Percentiles rank a stretch among this genome's conserved stretches.
phyloP scores from a whole-genome alignment of 53 echinoderm and acorn worm genomes.

The Apostichopus leukothele region DNA sequence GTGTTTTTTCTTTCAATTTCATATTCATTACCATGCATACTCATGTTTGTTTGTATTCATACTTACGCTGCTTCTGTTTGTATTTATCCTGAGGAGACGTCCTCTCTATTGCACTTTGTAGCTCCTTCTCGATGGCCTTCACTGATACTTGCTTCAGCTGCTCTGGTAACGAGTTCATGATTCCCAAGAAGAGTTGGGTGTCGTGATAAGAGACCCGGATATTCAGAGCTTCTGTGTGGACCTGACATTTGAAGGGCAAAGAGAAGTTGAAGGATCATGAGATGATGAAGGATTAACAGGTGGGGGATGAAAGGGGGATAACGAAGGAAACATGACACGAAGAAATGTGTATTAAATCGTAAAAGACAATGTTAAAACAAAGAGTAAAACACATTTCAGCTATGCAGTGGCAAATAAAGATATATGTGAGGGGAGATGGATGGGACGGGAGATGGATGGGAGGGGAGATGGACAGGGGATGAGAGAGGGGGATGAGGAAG shows the following conservation, averaged over 20 bases:
- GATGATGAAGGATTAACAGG: too few relatives aligned
- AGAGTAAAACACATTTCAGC: too few relatives aligned
- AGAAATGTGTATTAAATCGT: too few relatives aligned
- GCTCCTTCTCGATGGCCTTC: slow-evolving; percentile 55
- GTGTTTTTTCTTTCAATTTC: neutral
- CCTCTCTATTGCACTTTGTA: slow-evolving; percentile 39
- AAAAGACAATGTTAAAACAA: too few relatives aligned
- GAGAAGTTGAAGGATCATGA: neutral
- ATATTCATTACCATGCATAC: neutral
- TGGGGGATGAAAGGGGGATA: too few relatives aligned
- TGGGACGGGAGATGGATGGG: too few relatives aligned
- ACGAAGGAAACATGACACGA: too few relatives aligned
- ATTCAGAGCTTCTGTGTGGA: slow-evolving; percentile 84
- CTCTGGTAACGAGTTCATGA: slow-evolving; percentile 89
- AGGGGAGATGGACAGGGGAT: too few relatives aligned
- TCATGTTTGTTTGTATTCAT: neutral
- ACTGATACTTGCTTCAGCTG: slow-evolving; percentile 68
- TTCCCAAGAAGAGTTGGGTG: slow-evolving; percentile 84
- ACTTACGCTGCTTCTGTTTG: slow-evolving; percentile 32
- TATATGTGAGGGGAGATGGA: too few relatives aligned
- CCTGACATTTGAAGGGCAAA: slow-evolving; percentile 36
- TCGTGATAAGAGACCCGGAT: slow-evolving; percentile 95
- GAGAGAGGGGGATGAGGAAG: too few relatives aligned
- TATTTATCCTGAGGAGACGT: slow-evolving; percentile 25
- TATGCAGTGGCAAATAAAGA: too few relatives aligned